A percentile compares a stretch with the other conserved stretches of the same genome.
Evolutionary conservation across 2,888 invertebrate genomes (phyloP).

Genomic region (Chymomyza caudatula): DNA sequence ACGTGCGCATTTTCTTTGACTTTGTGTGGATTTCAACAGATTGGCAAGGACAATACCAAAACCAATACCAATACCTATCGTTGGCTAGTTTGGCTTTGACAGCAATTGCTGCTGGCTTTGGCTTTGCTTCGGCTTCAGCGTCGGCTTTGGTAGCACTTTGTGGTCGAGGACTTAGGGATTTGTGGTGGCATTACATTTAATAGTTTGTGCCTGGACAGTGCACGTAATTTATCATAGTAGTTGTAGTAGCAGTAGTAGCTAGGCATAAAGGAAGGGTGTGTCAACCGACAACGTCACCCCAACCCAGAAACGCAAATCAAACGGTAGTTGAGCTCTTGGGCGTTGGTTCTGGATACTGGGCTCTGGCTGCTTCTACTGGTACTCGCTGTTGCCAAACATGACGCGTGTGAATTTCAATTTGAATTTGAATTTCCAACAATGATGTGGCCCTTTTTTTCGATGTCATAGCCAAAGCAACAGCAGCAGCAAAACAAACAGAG

Average conservation of each 20-base stretch:
- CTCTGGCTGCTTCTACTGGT: not conserved
- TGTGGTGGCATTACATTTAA: slow-evolving; percentile 70
- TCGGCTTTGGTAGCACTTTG: slow-evolving; percentile 17
- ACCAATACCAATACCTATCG: not conserved
- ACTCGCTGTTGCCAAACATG: slow-evolving; percentile 31
- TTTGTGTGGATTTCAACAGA: slow-evolving; percentile 64
- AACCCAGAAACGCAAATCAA: not conserved
- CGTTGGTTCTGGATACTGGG: not conserved
- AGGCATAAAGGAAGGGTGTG: not conserved
- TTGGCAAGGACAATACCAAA: slow-evolving; percentile 24
- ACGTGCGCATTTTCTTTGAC: slow-evolving; percentile 48
- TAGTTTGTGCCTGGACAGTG: slow-evolving; percentile 21
- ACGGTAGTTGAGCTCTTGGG: not conserved
- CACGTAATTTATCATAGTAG: not conserved
- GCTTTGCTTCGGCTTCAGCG: slow-evolving; percentile 19
- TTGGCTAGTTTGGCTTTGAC: not conserved
- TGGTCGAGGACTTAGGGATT: slow-evolving; percentile 45
- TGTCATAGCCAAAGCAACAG: slow-evolving; percentile 7
- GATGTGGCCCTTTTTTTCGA: slow-evolving; percentile 52
- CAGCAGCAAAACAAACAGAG: slow-evolving; percentile 15
- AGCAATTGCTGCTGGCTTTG: not conserved
- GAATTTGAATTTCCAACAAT: slow-evolving; percentile 59
- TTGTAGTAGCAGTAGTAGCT: not conserved
- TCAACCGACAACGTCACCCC: not conserved
- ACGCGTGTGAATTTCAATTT: slow-evolving; percentile 66